Evolutionary conservation across 2,113 vertebrate genomes (phyloP).

Genomic region (Engraulis encrasicolus): DNA sequence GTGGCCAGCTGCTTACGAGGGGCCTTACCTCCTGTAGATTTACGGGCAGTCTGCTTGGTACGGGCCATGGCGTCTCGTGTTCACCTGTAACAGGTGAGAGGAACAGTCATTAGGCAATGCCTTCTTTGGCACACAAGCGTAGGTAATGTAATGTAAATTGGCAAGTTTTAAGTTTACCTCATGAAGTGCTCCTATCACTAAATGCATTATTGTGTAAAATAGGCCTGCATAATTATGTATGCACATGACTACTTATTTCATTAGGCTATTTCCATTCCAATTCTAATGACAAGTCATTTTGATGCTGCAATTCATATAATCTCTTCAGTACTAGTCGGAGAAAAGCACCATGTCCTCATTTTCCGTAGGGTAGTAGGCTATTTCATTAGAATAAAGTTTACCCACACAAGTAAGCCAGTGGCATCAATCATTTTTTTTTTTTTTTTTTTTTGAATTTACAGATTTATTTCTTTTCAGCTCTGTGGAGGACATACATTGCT

Average conservation of each 20-base stretch:
- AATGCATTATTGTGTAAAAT: too few species aligned
- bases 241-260: background rate
- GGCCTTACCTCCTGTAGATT: conserved; percentile 13
- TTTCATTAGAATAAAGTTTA: background rate
- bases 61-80: background rate
- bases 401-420: too few species aligned
- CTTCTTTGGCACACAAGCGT: background rate
- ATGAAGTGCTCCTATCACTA: too few species aligned
- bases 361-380: background rate
- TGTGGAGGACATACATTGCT: background rate
- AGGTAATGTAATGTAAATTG: background rate
- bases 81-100: background rate
- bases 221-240: background rate
- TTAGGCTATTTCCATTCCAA: background rate
- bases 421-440: too few species aligned
- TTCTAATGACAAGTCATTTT: background rate
- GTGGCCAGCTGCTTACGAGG: conserved; percentile 15
- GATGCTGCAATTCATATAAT: background rate
- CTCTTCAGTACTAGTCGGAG: background rate
- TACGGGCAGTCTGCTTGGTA: conserved; percentile 19
- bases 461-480: background rate
- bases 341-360: background rate
- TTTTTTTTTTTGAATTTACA: too few species aligned
- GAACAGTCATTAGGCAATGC: background rate
- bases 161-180: too few species aligned